A percentile compares a stretch with the other conserved stretches of the same genome.
These are phyloP conservation scores for Ligdia adustata DNA, from an alignment of 2,888 invertebrate genomes.

Conservation along the genomic window DNA sequence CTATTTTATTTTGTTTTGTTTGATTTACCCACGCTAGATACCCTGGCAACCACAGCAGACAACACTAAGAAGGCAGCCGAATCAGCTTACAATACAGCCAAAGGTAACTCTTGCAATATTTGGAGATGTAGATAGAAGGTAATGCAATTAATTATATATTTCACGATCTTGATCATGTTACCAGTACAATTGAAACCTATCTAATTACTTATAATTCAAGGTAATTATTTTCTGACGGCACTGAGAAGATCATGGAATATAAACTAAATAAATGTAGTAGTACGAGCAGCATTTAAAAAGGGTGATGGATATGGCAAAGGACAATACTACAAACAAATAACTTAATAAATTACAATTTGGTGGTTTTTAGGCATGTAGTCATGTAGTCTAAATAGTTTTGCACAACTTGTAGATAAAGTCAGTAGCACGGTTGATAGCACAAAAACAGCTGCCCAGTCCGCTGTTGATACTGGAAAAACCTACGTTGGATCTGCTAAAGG, in stretches of 20 bases:
- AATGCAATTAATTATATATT: too few species aligned
- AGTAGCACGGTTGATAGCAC: constrained; percentile 57
- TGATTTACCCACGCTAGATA: constrained; percentile 53
- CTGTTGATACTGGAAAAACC: constrained; percentile 55
- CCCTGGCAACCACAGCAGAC: constrained; percentile 68
- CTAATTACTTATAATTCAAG: too few species aligned
- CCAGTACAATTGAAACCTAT: too few species aligned
- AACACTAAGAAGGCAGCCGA: constrained; percentile 77
- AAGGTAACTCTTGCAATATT: too few species aligned
- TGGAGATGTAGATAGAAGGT: too few species aligned
- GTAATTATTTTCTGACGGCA: too few species aligned
- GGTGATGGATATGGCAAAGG: background rate
- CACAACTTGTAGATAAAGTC: constrained; percentile 56
- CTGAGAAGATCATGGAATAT: too few species aligned
- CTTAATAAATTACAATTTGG: too few species aligned
- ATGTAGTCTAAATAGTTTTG: constrained; percentile 17
- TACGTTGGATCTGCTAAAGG: constrained; percentile 57
- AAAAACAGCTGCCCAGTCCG: constrained; percentile 52
- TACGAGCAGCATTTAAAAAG: background rate
- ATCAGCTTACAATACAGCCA: constrained; percentile 69
- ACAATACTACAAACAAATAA: background rate
- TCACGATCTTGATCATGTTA: too few species aligned
- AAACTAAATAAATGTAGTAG: too few species aligned
- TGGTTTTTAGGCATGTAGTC: background rate
- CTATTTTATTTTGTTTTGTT: constrained; percentile 24